Evolutionary conservation across 2,888 invertebrate genomes (phyloP).

Genomic region (Drosophila percnosoma): DNA sequence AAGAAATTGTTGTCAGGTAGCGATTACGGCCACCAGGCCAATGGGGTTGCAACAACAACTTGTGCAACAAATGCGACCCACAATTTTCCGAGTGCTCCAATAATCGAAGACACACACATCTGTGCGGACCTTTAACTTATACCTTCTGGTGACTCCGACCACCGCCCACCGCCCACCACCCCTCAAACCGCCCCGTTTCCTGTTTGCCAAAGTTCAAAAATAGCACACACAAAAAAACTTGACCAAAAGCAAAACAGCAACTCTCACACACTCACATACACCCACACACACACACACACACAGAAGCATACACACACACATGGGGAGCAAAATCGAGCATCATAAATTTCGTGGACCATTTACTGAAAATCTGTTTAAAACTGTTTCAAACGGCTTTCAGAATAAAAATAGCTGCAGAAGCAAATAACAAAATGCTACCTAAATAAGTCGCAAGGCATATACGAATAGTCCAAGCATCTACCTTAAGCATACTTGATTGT

Average conservation of each 20-base stretch:
- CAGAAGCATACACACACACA: slow-evolving; percentile 26
- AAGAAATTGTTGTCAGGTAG: slow-evolving; percentile 68
- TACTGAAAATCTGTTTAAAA: slow-evolving; percentile 55
- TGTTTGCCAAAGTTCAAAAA: slow-evolving; percentile 67
- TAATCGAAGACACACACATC: slow-evolving; percentile 1
- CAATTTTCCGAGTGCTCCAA: slow-evolving; percentile 24
- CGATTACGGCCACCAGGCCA: slow-evolving; percentile 56
- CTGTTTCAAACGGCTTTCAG: slow-evolving; percentile 64
- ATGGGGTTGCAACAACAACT: slow-evolving; percentile 19
- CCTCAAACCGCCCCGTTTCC: slow-evolving; percentile 50
- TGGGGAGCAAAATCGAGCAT: slow-evolving; percentile 59
- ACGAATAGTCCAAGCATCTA: slow-evolving; percentile 40
- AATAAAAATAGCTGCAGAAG: slow-evolving; percentile 43
- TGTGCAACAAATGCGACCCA: slow-evolving; percentile 55
- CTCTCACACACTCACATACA: slow-evolving; percentile 17
- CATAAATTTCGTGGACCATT: slow-evolving; percentile 65
- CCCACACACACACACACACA: slow-evolving; percentile 10
- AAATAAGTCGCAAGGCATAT: slow-evolving; percentile 41
- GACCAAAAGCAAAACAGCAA: slow-evolving; percentile 52
- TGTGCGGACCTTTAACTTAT: slow-evolving; percentile 31
- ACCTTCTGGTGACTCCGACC: slow-evolving; percentile 17
- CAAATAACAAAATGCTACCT: slow-evolving; percentile 12
- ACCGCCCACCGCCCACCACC: neutral
- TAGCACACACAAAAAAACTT: slow-evolving; percentile 53
- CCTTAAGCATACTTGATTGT: neutral